Conservation (phyloP, 2,797 vertebrate species). For the Tokudaia tokunoshimensis region DNA sequence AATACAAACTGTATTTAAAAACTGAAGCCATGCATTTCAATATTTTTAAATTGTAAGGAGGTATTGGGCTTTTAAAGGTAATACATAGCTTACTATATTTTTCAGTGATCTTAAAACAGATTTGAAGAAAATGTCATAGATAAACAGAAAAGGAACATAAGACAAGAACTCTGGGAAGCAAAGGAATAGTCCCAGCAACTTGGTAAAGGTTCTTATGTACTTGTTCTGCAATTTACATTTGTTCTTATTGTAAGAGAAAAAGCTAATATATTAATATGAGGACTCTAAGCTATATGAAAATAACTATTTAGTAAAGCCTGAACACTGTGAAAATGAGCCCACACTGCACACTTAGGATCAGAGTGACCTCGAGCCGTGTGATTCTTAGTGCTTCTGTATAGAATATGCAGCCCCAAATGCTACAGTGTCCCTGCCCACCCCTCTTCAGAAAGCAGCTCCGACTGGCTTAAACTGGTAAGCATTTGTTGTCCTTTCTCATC, state of each 20-base stretch:
- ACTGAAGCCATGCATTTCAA: slow-evolving; percentile 62
- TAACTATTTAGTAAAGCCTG: slow-evolving; percentile 65
- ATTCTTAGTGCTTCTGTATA: slow-evolving; percentile 43
- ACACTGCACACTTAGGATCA: slow-evolving; percentile 73
- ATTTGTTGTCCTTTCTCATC: slow-evolving; percentile 5
- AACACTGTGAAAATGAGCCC: slow-evolving; percentile 84
- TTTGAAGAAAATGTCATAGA: slow-evolving; percentile 29
- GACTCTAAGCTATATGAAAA: slow-evolving; percentile 65
- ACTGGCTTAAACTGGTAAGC: neutral
- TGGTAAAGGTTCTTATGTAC: slow-evolving; percentile 65
- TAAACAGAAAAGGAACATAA: neutral
- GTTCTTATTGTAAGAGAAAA: slow-evolving; percentile 64
- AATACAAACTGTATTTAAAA: slow-evolving; percentile 64
- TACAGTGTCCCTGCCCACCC: neutral
- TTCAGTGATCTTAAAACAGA: slow-evolving; percentile 55
- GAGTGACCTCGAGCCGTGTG: slow-evolving; percentile 75
- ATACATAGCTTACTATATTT: slow-evolving; percentile 68
- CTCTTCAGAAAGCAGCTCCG: slow-evolving; percentile 15
- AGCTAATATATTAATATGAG: slow-evolving; percentile 43
- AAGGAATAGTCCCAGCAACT: slow-evolving; percentile 86
- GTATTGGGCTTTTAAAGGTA: slow-evolving; percentile 68
- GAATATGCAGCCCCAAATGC: slow-evolving; percentile 47
- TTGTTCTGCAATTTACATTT: slow-evolving; percentile 72
- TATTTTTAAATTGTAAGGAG: slow-evolving; percentile 47
- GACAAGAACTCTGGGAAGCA: slow-evolving; percentile 57